Evolutionary conservation across 2,113 vertebrate species (phyloP), one percentile per base, ranked within the genome.

Genomic region (Dermatemys mawii): DNA sequence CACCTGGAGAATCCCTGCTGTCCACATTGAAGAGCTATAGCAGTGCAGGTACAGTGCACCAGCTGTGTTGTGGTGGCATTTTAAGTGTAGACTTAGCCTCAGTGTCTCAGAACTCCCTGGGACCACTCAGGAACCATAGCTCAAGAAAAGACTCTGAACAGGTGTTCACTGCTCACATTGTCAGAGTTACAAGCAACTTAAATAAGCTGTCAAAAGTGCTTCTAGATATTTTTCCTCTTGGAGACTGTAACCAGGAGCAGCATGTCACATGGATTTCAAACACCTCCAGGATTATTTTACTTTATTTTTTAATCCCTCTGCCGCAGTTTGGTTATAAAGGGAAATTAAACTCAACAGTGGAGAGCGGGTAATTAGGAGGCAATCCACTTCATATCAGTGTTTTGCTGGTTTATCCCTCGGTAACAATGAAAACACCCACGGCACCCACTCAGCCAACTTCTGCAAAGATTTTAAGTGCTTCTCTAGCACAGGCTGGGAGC

Each of bases 321-420:
- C 75, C 50, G 5, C 24, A 44, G 78, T 92, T 85, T 80, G 26
- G 87, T 95, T 87, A 51, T 19, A 88, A 91, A 78, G 50, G 50
- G 86, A 93, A 90, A 86, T 70, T 87, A 93, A 93, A 87, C 22
- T 60, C 60, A 90, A 89, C 1, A 49, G 19, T 26, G 8, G 5
- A 80, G 19, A 86, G 55, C 21, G 16, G 50, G 26, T 75, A 93
- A 88, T 90, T 93, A 84, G 80, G 54, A 41, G 83, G 4, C 67
- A 93, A 91, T n/a, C 32, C 78, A 89, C 88, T 83, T 94, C 67
- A 17, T 81, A 81, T 51, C 55, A 51, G n/a, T 81, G 21, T 86
- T 94, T 92, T 91, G 81, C 81, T 92, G n/a, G 38, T 92, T 96
- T 91, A 79, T 93, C 26, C 17, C 7, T 95, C 54, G 50, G 46